Evolutionary conservation across 2,113 vertebrate genomes (phyloP).

Genomic region (Ceyx cyanopectus): DNA sequence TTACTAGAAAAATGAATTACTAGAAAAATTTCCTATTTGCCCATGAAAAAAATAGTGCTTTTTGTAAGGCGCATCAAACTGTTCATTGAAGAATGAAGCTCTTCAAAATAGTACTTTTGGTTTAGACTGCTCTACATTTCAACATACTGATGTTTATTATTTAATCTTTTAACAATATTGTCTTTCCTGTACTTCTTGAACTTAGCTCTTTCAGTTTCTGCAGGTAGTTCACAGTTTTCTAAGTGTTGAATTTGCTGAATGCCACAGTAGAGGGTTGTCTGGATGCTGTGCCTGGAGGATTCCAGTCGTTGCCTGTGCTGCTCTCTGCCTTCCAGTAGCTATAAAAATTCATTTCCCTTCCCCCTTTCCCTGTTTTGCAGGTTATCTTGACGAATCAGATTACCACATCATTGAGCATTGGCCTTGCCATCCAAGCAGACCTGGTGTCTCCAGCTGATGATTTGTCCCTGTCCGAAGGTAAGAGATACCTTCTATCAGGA

Average conservation of each 20-base stretch:
- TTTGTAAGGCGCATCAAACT: background rate
- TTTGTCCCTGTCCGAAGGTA: too few species aligned
- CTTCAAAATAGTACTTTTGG: background rate
- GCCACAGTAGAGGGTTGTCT: slow-evolving; percentile 5
- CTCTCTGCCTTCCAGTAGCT: slow-evolving; percentile 42
- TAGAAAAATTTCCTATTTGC: background rate
- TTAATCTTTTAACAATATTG: background rate
- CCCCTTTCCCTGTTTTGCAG: slow-evolving; percentile 74
- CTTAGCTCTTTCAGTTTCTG: background rate
- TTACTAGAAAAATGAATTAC: background rate
- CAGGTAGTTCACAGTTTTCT: background rate
- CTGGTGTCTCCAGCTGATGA: slow-evolving; percentile 82
- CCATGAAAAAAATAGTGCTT: background rate
- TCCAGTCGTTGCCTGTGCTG: slow-evolving; percentile 15
- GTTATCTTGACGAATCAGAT: slow-evolving; percentile 90
- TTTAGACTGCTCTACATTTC: background rate
- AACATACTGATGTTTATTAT: background rate
- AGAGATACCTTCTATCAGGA: too few species aligned
- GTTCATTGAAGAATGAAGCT: background rate
- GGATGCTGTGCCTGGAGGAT: background rate
- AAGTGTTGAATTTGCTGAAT: slow-evolving; percentile 39
- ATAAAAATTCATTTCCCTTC: slow-evolving; percentile 70
- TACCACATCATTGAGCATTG: slow-evolving; percentile 78
- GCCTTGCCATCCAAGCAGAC: slow-evolving; percentile 70
- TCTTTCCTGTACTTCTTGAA: background rate